These are phyloP conservation scores for Arctopsyche grandis DNA, from an alignment of 1,140 invertebrate species.

Conservation along the genomic window DNA sequence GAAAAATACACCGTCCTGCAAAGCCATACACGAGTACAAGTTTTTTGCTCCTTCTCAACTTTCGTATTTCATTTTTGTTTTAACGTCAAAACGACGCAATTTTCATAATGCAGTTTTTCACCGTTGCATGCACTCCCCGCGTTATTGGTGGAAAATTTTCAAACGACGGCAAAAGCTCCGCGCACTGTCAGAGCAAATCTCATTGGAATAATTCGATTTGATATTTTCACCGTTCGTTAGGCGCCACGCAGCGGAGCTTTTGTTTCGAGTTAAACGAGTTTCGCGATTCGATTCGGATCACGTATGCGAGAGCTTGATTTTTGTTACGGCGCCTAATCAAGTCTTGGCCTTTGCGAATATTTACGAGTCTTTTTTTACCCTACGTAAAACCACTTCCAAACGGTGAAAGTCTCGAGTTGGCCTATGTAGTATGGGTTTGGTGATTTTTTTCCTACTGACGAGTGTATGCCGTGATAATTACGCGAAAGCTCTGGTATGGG, in stretches of 20 bases:
- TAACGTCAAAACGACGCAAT: too few species aligned
- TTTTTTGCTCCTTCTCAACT: too few species aligned
- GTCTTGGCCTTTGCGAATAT: constrained; percentile 28
- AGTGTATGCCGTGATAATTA: too few species aligned
- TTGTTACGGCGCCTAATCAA: constrained; percentile 34
- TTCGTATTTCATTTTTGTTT: too few species aligned
- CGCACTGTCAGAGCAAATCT: neutral
- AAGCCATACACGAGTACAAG: too few species aligned
- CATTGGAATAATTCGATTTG: constrained; percentile 37
- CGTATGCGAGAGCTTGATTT: constrained; percentile 32
- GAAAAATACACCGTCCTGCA: too few species aligned
- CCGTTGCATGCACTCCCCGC: neutral
- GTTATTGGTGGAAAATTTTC: neutral
- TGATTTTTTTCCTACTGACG: neutral
- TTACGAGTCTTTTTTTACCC: neutral
- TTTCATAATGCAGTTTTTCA: too few species aligned
- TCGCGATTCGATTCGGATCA: constrained; percentile 36
- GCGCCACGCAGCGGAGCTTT: constrained; percentile 11
- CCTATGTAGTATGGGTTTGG: too few species aligned
- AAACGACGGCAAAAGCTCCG: too few species aligned
- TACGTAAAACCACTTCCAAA: too few species aligned
- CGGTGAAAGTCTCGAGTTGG: too few species aligned
- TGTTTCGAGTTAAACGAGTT: constrained; percentile 41
- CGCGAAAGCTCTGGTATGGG: neutral
- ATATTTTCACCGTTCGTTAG: constrained; percentile 43